Percentiles rank a stretch among this genome's conserved stretches.
Conservation (phyloP, 2,888 invertebrate species). For the Crocallis elinguaria region DNA sequence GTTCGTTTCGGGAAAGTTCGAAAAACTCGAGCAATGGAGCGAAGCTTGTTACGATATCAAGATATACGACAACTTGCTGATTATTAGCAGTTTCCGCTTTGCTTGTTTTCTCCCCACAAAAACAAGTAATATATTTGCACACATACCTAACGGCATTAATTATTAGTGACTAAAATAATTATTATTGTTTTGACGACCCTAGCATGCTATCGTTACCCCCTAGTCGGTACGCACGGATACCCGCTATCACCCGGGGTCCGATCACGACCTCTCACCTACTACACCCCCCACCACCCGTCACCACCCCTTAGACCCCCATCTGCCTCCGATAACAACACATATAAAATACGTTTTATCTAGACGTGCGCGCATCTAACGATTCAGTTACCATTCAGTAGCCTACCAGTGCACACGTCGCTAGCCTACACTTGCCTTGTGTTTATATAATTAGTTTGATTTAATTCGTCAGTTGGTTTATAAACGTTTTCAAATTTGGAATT, state of each 20-base stretch:
- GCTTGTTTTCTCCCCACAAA: too few relatives aligned
- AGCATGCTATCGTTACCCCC: slow-evolving; percentile 71
- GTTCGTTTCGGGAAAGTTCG: too few relatives aligned
- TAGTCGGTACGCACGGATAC: slow-evolving; percentile 71
- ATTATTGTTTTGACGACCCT: slow-evolving; percentile 44
- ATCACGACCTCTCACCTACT: slow-evolving; percentile 64
- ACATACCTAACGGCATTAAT: neutral
- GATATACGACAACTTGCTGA: too few relatives aligned
- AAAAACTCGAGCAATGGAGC: too few relatives aligned
- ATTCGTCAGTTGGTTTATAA: neutral
- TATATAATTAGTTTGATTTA: slow-evolving; percentile 27
- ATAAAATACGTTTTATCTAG: slow-evolving; percentile 67
- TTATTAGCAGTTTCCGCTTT: too few relatives aligned
- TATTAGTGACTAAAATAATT: neutral
- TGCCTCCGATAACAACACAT: slow-evolving; percentile 65
- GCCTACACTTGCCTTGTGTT: slow-evolving; percentile 4
- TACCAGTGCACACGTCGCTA: slow-evolving; percentile 45
- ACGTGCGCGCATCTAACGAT: slow-evolving; percentile 36
- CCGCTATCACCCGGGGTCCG: slow-evolving; percentile 64
- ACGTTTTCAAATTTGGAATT: slow-evolving; percentile 30
- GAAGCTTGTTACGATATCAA: too few relatives aligned
- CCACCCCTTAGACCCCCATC: slow-evolving; percentile 57
- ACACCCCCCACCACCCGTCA: slow-evolving; percentile 53
- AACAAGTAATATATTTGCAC: neutral
- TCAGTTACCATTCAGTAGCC: slow-evolving; percentile 50